Conservation (phyloP, 2,888 invertebrate species). For the Perdita meconis region DNA sequence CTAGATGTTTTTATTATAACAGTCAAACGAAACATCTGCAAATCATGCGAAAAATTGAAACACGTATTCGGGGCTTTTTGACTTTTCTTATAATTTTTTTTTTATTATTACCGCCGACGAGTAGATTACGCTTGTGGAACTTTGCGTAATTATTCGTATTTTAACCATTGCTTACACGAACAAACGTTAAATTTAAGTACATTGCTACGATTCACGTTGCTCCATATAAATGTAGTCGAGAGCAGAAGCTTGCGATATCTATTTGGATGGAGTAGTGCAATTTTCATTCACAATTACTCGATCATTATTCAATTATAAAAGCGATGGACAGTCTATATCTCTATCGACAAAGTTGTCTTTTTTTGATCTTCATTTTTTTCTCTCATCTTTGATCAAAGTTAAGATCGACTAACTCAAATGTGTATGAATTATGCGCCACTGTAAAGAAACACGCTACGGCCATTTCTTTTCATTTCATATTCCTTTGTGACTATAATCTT, state of each 20-base stretch:
- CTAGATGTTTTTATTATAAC: slow-evolving; percentile 57
- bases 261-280: slow-evolving; percentile 66
- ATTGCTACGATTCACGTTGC: slow-evolving; percentile 16
- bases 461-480: neutral
- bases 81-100: slow-evolving; percentile 12
- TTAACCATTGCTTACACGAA: slow-evolving; percentile 44
- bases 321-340: slow-evolving; percentile 24
- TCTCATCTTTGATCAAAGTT: slow-evolving; percentile 6
- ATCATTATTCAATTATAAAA: neutral
- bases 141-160: slow-evolving; percentile 29
- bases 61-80: slow-evolving; percentile 12
- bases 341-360: slow-evolving; percentile 2
- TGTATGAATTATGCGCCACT: neutral
- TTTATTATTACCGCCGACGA: slow-evolving; percentile 42
- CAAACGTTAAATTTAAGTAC: slow-evolving; percentile 37
- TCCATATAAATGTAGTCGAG: slow-evolving; percentile 21
- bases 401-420: too few species aligned
- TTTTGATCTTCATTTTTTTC: neutral
- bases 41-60: slow-evolving; percentile 33
- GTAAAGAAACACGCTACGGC: neutral
- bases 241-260: neutral
- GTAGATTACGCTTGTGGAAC: slow-evolving; percentile 34
- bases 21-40: slow-evolving; percentile 30
- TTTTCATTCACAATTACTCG: slow-evolving; percentile 46
- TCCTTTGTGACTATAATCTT: slow-evolving; percentile 22